Evolutionary conservation across 2,888 invertebrate genomes (phyloP), one percentile per base, ranked within the genome.

Genomic region (Vannuccia rotundouncinata): DNA sequence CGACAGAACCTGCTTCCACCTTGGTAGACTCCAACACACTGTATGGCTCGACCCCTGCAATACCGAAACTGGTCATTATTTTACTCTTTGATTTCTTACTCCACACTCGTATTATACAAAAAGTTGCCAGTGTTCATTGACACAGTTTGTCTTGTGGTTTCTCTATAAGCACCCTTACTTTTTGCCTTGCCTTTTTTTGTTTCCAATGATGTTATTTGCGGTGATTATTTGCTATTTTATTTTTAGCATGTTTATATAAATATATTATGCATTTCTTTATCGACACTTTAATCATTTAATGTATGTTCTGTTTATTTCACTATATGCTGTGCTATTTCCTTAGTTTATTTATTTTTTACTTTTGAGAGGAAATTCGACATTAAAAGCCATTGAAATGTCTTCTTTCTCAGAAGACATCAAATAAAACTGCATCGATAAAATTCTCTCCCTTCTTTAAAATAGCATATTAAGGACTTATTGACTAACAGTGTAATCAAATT

Each of bases 41-140:
- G 2, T 66, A 66, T 22, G 66, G 66, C 22, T 66, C 66, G 2
- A 22, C 66, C 25, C 66, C 66, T 66, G 25, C 66, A 13, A 5
- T 22, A 5, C 66, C 66, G 25, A 66, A 66, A 66, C 66, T 22
- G 66, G 66, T 66, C 66, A 66, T 66, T 66, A 66, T 22, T 45
- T 17, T 45, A 17, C 10, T 45, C 45, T 45, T 45, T 45, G 5
- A 45, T 45, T 45, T 45, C 45, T 10, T 17, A 45, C 45, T 10
- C 5, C 45, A 45, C 45, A 10, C 45, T 45, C 45, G 10, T 45
- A 45, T n/a, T 45, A 45, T 45, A 45, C 45, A 45, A 10, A 10
- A 17, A 17, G 45, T 17, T 45, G 45, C 45, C 17, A n/a, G n/a
- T n/a, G n/a, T n/a, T n/a, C n/a, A n/a, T n/a, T n/a, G n/a, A n/a